Evolutionary conservation across 2,797 vertebrate genomes (phyloP), one percentile per base, ranked within the genome.

Genomic region (Distichodus sexfasciatus): DNA sequence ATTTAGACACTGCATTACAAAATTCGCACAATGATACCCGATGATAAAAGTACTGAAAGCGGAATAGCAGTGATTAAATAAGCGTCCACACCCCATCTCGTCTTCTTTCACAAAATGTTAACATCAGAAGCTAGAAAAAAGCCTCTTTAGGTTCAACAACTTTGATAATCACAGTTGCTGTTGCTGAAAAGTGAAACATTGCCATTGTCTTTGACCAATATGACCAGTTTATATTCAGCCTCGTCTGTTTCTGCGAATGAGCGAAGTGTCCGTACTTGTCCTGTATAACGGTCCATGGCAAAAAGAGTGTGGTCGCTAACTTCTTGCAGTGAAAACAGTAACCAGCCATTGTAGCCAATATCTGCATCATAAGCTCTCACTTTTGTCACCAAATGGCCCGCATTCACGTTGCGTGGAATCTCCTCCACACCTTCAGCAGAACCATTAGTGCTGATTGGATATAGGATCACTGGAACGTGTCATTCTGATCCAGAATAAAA

Each of bases 131-230:
- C 66, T n/a, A 82, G n/a, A n/a, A 73, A 77, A 80, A 76, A 64
- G 79, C 72, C 40, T 81, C 81, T 72, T 82, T 83, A 54, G 81
- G 79, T 57, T 86, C 85, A 70, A 83, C 77, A 4, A 75, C 44
- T 55, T 77, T 82, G 26, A 82, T 65, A 17, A 72, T 63, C 55
- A 86, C 64, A 54, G 79, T 85, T 19, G 75, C 80, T 71, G 86
- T 86, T 62, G 84, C 75, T 10, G 83, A 85, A 35, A 4, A 86
- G 72, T 3, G 75, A 79, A 0, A 87, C 72, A 24, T 87, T 82
- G 2, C 87, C 88, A 43, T 89, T 87, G 64, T 89, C 87, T 76
- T 83, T 86, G n/a, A 87, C 83, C 58, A 88, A 48, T 72, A 86
- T 71, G 59, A 73, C 36, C 47, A 83, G 76, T 80, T 79, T 83